Percentiles rank a stretch among this genome's conserved stretches.
Conservation (phyloP, 2,888 invertebrate species). For the Sturmia bella region DNA sequence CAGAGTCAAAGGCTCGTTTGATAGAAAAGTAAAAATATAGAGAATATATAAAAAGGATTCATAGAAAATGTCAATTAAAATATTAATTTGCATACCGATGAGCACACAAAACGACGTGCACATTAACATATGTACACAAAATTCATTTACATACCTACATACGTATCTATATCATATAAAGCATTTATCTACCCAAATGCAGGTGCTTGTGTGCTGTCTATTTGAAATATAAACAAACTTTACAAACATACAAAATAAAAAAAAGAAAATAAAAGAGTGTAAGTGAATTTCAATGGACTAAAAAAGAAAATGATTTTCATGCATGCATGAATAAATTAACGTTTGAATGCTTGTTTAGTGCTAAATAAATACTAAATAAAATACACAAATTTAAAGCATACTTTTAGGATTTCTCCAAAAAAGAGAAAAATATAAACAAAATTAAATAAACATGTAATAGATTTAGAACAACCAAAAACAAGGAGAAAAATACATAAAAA, state of each 20-base stretch:
- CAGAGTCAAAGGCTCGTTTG: constrained; percentile 56
- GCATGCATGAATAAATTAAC: constrained; percentile 5
- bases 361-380: constrained; percentile 22
- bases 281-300: constrained; percentile 40
- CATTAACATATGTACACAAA: background rate
- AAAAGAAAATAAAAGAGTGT: constrained; percentile 21
- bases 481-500: too few relatives aligned
- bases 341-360: constrained; percentile 1
- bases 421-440: background rate
- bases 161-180: background rate
- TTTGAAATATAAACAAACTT: constrained; percentile 11
- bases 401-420: constrained; percentile 42
- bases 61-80: constrained; percentile 72
- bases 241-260: background rate
- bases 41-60: constrained; percentile 53
- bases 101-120: constrained; percentile 43
- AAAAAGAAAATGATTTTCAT: constrained; percentile 19
- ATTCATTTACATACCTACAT: background rate
- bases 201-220: background rate
- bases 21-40: constrained; percentile 51
- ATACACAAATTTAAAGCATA: constrained; percentile 1
- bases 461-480: too few relatives aligned
- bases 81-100: constrained; percentile 72
- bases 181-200: background rate
- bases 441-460: background rate